A percentile compares a stretch with the other conserved stretches of the same genome.
Evolutionary conservation across 37 sponge, comb jelly and placozoan genomes (phyloP).

Genomic region (Oopsacas minuta): DNA sequence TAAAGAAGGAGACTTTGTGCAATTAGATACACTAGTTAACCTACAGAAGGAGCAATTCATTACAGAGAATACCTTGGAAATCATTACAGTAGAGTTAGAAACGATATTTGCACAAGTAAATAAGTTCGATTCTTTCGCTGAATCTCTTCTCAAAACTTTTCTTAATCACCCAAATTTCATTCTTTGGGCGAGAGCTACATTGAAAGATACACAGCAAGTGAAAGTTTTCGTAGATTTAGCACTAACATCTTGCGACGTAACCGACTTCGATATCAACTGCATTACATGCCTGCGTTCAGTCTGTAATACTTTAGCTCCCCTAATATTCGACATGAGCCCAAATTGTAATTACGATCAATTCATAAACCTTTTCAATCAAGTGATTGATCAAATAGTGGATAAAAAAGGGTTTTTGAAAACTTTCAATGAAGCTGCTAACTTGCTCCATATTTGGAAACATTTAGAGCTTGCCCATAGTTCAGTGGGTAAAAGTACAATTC

Average conservation of each 20-base stretch:
- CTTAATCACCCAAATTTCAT: slow-evolving; percentile 6
- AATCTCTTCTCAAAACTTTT: background rate
- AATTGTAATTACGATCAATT: background rate
- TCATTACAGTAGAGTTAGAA: background rate
- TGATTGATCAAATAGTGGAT: background rate
- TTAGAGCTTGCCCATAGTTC: background rate
- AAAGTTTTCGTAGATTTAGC: slow-evolving; percentile 11
- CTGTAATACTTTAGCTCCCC: background rate
- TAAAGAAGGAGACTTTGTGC: background rate
- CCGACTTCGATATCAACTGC: background rate
- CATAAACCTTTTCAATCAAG: background rate
- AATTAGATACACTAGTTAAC: background rate
- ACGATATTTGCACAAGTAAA: background rate
- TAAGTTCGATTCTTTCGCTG: background rate
- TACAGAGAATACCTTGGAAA: background rate
- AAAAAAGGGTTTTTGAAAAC: background rate
- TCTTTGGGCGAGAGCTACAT: background rate
- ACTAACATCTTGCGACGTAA: background rate
- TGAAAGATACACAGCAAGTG: background rate
- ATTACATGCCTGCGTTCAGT: slow-evolving; percentile 5
- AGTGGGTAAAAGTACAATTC: background rate
- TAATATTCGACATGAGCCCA: background rate
- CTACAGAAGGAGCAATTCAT: background rate
- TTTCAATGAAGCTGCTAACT: slow-evolving; percentile 2
- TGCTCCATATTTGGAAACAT: background rate